phyloP scores from a whole-genome alignment of 2,888 invertebrate species.

The Zaprionus lineosus region DNA sequence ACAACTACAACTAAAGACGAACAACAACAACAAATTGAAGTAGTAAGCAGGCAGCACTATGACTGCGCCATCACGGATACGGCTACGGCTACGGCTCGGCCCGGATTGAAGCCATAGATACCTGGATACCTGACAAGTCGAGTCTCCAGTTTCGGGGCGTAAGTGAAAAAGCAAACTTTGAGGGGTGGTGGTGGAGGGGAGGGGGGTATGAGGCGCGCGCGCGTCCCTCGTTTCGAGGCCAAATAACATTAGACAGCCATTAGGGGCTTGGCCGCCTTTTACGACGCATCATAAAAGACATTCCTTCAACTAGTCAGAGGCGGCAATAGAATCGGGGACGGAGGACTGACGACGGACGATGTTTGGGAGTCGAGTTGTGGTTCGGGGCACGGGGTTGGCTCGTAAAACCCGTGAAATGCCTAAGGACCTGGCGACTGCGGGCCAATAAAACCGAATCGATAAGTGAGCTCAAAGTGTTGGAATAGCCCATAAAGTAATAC shows the following conservation, averaged over 20 bases:
- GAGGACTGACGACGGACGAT: too few relatives aligned
- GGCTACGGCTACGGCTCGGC: too few relatives aligned
- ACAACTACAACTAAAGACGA: constrained; percentile 15
- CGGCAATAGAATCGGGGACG: too few relatives aligned
- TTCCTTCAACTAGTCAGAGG: constrained; percentile 63
- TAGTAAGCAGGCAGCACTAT: constrained; percentile 34
- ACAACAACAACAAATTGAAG: constrained; percentile 22
- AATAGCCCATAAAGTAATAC: constrained; percentile 52
- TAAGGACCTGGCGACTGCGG: constrained; percentile 18
- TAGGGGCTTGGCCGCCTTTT: constrained; percentile 68
- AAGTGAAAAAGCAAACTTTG: constrained; percentile 60
- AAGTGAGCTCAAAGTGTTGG: constrained; percentile 63
- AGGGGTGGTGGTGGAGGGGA: too few relatives aligned
- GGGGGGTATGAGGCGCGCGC: too few relatives aligned
- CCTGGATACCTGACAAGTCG: constrained; percentile 15
- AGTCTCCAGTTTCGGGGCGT: constrained; percentile 19
- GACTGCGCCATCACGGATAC: constrained; percentile 41
- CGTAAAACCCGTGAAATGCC: constrained; percentile 61
- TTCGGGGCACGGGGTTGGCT: constrained; percentile 51
- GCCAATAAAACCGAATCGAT: constrained; percentile 69
- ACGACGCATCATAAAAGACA: constrained; percentile 69
- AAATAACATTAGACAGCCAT: constrained; percentile 74
- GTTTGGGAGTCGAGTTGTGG: too few relatives aligned
- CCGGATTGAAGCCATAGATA: too few relatives aligned
- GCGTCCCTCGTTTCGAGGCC: constrained; percentile 31